Percentiles rank a stretch among this genome's conserved stretches.
phyloP scores from a whole-genome alignment of 2,113 vertebrate genomes.

The Pavo muticus region DNA sequence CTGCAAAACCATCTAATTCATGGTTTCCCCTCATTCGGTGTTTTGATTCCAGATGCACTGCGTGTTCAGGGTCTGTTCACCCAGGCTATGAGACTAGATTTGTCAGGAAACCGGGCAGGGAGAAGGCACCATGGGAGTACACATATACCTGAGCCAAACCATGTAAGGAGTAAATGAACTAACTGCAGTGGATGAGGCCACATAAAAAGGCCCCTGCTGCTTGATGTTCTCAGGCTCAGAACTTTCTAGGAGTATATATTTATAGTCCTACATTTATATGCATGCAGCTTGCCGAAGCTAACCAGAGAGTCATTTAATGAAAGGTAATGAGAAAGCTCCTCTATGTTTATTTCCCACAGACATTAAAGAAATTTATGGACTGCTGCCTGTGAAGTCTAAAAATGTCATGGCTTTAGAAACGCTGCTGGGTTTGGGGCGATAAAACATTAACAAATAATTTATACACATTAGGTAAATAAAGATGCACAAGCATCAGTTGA shows the following conservation, averaged over 20 bases:
- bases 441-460: neutral
- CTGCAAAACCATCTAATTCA: constrained; percentile 37
- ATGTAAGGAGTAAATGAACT: constrained; percentile 20
- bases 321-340: neutral
- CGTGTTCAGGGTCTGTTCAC: constrained; percentile 10
- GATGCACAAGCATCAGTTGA: neutral
- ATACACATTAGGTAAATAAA: neutral
- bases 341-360: neutral
- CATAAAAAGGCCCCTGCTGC: constrained; percentile 43
- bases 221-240: constrained; percentile 36
- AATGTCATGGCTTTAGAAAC: neutral
- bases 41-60: constrained; percentile 36
- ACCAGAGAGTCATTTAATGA: neutral
- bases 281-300: neutral
- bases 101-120: constrained; percentile 35
- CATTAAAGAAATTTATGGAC: neutral
- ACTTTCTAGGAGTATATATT: constrained; percentile 47
- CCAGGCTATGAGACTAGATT: neutral
- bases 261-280: constrained; percentile 36
- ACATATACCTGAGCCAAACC: neutral
- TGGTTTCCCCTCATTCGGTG: neutral
- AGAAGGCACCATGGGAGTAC: neutral
- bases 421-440: neutral
- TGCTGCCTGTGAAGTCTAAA: neutral
- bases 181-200: constrained; percentile 29